Conservation (phyloP, 1,140 invertebrate species). For the Drosophila erecta region DNA sequence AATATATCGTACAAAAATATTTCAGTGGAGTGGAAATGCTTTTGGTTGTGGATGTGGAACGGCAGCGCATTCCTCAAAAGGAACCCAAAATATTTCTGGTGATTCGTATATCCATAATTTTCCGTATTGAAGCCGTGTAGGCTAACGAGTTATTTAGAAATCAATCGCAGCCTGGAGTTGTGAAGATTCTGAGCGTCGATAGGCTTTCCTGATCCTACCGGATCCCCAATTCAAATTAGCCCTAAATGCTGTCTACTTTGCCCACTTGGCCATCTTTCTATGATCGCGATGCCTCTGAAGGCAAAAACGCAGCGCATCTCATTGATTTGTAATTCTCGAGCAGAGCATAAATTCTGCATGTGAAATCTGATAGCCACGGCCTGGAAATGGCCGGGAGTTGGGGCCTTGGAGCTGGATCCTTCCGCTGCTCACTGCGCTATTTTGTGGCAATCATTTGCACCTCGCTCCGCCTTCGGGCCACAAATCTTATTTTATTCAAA, state of each 20-base stretch:
- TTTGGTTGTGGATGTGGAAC: constrained; percentile 23
- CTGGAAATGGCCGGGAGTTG: constrained; percentile 29
- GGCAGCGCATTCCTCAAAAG: constrained; percentile 57
- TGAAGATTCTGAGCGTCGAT: constrained; percentile 26
- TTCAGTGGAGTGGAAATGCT: constrained; percentile 28
- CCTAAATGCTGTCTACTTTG: constrained; percentile 50
- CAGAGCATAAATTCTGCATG: constrained; percentile 76
- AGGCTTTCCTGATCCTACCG: neutral
- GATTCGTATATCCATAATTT: constrained; percentile 12
- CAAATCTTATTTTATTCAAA: constrained; percentile 77
- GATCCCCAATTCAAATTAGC: constrained; percentile 56
- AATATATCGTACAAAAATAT: constrained; percentile 68
- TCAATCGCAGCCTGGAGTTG: constrained; percentile 26
- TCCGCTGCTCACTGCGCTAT: constrained; percentile 21
- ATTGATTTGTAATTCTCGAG: constrained; percentile 81
- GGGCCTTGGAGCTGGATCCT: constrained; percentile 9
- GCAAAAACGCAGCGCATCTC: constrained; percentile 61
- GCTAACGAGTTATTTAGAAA: constrained; percentile 74
- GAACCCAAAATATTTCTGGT: constrained; percentile 41
- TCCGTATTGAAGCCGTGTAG: constrained; percentile 19
- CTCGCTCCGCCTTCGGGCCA: constrained; percentile 61
- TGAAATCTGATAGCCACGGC: constrained; percentile 74
- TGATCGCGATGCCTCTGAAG: constrained; percentile 32
- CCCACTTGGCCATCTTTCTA: constrained; percentile 50
- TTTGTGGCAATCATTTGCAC: constrained; percentile 73